These are phyloP conservation scores for Scotopteryx bipunctaria DNA, from an alignment of 2,888 invertebrate species.

Conservation along the genomic window DNA sequence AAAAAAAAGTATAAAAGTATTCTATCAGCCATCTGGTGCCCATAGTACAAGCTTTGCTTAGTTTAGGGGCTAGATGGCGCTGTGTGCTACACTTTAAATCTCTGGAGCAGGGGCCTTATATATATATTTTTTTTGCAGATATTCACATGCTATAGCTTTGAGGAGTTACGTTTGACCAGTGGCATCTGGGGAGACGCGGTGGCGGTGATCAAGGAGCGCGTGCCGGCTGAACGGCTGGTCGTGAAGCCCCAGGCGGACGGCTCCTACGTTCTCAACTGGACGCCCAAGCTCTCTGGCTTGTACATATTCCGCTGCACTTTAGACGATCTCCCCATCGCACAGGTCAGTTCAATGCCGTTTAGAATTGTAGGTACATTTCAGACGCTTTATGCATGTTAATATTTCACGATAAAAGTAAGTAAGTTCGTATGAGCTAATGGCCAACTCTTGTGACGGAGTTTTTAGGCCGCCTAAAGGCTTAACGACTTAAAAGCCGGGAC, in stretches of 20 bases:
- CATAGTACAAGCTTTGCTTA: too few relatives aligned
- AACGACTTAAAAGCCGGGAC: too few relatives aligned
- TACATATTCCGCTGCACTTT: conserved; percentile 94
- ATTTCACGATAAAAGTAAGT: too few relatives aligned
- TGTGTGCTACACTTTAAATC: too few relatives aligned
- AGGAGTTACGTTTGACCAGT: conserved; percentile 90
- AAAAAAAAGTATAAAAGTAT: too few relatives aligned
- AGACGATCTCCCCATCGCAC: conserved; percentile 91
- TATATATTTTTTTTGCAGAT: conserved; percentile 81
- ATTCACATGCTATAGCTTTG: conserved; percentile 96
- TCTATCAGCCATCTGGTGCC: too few relatives aligned
- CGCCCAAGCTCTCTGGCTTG: conserved; percentile 94
- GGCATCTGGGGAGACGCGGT: conserved; percentile 73
- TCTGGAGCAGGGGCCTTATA: too few relatives aligned
- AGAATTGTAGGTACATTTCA: neutral
- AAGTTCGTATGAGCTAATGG: too few relatives aligned
- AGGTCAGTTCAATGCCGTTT: conserved; percentile 69
- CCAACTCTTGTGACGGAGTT: too few relatives aligned
- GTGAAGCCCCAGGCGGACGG: conserved; percentile 91
- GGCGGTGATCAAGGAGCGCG: conserved; percentile 58
- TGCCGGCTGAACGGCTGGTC: conserved; percentile 88
- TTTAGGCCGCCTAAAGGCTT: too few relatives aligned
- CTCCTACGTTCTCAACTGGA: conserved; percentile 94
- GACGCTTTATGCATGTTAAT: too few relatives aligned
- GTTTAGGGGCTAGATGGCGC: too few relatives aligned